Evolutionary conservation across 2,113 vertebrate genomes (phyloP).

Genomic region (Cairina moschata): DNA sequence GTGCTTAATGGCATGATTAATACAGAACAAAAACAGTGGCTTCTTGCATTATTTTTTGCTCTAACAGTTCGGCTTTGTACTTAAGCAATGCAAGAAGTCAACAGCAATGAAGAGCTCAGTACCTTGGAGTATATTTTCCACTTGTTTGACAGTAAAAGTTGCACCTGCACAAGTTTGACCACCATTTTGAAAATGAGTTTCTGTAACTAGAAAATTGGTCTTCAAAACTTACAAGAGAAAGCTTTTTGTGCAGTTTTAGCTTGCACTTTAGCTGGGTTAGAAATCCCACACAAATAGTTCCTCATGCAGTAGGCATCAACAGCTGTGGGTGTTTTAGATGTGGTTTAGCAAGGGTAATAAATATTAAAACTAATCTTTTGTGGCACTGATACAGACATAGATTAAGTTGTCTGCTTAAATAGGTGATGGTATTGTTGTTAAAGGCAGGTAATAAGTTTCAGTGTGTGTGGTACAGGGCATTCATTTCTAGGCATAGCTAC

Average conservation of each 20-base stretch:
- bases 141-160: neutral
- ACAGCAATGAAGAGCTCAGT: neutral
- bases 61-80: neutral
- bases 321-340: neutral
- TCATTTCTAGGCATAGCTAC: constrained; percentile 28
- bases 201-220: neutral
- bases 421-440: neutral
- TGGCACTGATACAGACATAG: neutral
- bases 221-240: neutral
- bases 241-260: neutral
- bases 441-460: neutral
- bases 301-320: neutral
- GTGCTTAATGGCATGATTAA: neutral
- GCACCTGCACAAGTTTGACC: neutral
- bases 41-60: neutral
- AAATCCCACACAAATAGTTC: neutral
- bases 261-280: neutral
- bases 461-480: neutral
- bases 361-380: constrained; percentile 19
- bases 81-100: neutral
- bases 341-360: constrained; percentile 1
- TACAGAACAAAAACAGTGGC: neutral
- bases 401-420: neutral
- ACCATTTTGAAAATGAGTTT: neutral
- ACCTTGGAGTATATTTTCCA: neutral